Evolutionary conservation across 2,888 invertebrate species (phyloP).

Genomic region (Teleiodes luculella): DNA sequence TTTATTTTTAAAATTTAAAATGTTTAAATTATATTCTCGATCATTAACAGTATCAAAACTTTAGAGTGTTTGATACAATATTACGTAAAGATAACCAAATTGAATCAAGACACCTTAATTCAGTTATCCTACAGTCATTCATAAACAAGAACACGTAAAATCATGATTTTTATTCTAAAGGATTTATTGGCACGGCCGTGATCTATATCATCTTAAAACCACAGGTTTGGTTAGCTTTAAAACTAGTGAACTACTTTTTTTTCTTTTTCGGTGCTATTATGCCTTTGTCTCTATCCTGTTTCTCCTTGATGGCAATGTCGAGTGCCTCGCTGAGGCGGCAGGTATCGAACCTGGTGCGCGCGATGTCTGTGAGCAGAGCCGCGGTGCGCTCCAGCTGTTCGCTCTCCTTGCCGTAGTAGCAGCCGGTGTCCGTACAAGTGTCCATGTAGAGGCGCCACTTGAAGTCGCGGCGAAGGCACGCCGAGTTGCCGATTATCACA

Average conservation of each 20-base stretch:
- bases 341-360: constrained; percentile 37
- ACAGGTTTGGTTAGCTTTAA: too few relatives aligned
- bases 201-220: too few relatives aligned
- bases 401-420: constrained; percentile 52
- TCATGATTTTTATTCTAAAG: too few relatives aligned
- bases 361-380: constrained; percentile 38
- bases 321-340: constrained; percentile 37
- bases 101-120: too few relatives aligned
- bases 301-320: constrained; percentile 14
- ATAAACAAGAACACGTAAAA: too few relatives aligned
- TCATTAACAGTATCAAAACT: too few relatives aligned
- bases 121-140: too few relatives aligned
- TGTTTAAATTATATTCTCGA: too few relatives aligned
- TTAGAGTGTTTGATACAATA: too few relatives aligned
- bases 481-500: constrained; percentile 75
- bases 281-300: constrained; percentile 16
- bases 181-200: too few relatives aligned
- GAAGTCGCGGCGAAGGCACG: constrained; percentile 47
- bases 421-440: constrained; percentile 41
- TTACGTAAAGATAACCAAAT: too few relatives aligned
- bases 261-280: constrained; percentile 8
- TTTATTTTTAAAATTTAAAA: too few relatives aligned
- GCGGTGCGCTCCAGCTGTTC: constrained; percentile 44
- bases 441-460: constrained; percentile 64
- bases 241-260: not conserved